phyloP scores from a whole-genome alignment of 1,140 invertebrate genomes.

The Zaprionus inermis region DNA sequence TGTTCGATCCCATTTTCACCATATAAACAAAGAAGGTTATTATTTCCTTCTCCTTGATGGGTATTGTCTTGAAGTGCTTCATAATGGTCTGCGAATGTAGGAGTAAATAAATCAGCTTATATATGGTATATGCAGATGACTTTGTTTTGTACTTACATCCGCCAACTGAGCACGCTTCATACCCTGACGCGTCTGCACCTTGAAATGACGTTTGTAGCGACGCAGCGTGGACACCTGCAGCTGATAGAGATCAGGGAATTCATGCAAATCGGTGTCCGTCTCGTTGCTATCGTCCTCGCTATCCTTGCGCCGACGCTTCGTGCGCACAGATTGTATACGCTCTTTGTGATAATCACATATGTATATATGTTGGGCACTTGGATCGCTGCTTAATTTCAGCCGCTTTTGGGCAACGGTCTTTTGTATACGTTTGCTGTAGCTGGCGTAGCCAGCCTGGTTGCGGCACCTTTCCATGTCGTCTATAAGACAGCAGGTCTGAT shows the following conservation, averaged over 20 bases:
- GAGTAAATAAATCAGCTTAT: not conserved
- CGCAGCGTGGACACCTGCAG: slow-evolving; percentile 96
- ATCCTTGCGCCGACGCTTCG: slow-evolving; percentile 94
- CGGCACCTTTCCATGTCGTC: slow-evolving; percentile 95
- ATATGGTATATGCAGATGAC: not conserved
- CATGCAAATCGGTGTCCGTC: slow-evolving; percentile 93
- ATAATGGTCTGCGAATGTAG: slow-evolving; percentile 90
- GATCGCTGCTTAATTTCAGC: slow-evolving; percentile 94
- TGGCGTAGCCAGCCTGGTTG: slow-evolving; percentile 94
- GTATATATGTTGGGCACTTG: slow-evolving; percentile 94
- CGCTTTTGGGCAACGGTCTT: slow-evolving; percentile 97
- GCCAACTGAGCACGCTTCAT: slow-evolving; percentile 97
- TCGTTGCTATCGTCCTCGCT: slow-evolving; percentile 96
- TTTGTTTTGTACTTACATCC: slow-evolving; percentile 90
- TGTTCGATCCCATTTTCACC: slow-evolving; percentile 97
- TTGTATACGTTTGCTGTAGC: slow-evolving; percentile 98
- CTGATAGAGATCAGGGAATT: slow-evolving; percentile 94
- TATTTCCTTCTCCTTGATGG: slow-evolving; percentile 96
- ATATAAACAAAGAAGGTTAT: slow-evolving; percentile 98
- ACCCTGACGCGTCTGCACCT: slow-evolving; percentile 94
- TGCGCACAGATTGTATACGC: slow-evolving; percentile 96
- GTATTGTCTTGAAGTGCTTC: slow-evolving; percentile 97
- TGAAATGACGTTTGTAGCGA: slow-evolving; percentile 96
- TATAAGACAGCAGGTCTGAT: slow-evolving; percentile 97
- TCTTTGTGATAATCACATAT: slow-evolving; percentile 98